phyloP scores from a whole-genome alignment of 2,797 vertebrate genomes.

The Tokudaia tokunoshimensis region DNA sequence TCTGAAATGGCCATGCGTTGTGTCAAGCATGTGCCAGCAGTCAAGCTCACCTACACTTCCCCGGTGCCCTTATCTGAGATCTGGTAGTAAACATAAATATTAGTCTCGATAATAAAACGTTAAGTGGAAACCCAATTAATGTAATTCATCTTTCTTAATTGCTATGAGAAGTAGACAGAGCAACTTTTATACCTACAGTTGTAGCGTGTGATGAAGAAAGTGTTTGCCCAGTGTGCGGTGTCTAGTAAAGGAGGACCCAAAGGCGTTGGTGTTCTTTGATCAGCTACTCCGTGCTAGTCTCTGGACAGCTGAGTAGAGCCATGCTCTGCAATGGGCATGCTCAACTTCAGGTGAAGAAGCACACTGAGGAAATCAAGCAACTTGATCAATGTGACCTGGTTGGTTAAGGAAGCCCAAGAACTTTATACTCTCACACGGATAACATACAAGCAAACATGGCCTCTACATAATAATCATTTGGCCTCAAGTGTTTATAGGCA shows the following conservation, averaged over 20 bases:
- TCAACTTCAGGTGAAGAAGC: background rate
- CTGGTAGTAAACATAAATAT: slow-evolving; percentile 54
- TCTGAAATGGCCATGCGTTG: slow-evolving; percentile 11
- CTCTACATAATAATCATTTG: background rate
- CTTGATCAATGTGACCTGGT: background rate
- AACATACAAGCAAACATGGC: background rate
- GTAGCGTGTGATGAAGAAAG: background rate
- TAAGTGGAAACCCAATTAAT: slow-evolving; percentile 49
- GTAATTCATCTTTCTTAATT: slow-evolving; percentile 26
- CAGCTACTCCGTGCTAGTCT: background rate
- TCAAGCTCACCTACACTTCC: background rate
- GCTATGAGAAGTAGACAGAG: background rate
- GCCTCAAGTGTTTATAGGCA: background rate
- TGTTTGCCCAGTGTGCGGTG: background rate
- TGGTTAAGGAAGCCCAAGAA: background rate
- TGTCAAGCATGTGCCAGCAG: background rate
- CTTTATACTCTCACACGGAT: background rate
- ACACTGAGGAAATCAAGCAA: background rate
- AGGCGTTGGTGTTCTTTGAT: background rate
- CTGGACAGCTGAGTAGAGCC: background rate
- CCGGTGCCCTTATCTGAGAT: slow-evolving; percentile 20
- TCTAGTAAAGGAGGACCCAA: background rate
- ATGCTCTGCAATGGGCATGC: background rate
- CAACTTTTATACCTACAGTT: background rate
- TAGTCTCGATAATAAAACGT: slow-evolving; percentile 59